Base-by-base conservation (phyloP, 2,113 vertebrate species). In the Lepus americanus region DNA sequence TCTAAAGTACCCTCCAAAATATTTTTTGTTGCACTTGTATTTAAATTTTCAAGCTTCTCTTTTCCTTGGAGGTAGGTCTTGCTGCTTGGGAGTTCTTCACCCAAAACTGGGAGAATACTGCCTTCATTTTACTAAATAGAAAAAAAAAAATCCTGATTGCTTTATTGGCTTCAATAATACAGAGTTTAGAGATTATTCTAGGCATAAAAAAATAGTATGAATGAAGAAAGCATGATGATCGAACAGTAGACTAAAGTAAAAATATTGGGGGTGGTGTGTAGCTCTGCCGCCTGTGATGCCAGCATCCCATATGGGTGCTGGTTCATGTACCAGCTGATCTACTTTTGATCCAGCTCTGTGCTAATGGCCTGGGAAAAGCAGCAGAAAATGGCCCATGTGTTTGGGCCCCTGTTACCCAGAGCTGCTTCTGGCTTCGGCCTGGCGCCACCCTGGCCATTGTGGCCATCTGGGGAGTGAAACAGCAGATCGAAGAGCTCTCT, bases 1-100 rank as follows among this genome's bases (percentile, higher is more conserved):
- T 51, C 81, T 85, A 33, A 31, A n/a, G 3, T 61, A 20, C 49
- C 19, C 51, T 77, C 70, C n/a, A 82, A n/a, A 73, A 36, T 78
- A 23, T 20, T 55, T 82, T 55, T 67, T 25, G 23, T 19, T 90
- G 67, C 9, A 29, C 27, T 70, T 8, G 25, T 66, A 64, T 86
- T 89, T 91, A 64, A 87, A 64, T 92, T 78, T 61, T 84, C 19
- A 61, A 6, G 23, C 64, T 91, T 86, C 11, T 51, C 31, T 70
- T 69, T 72, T 69, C 33, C 20, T 16, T 66, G 61, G 64, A 87
- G 59, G 39, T 3, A 20, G 9, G 66, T 84, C 29, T 55, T 22
- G 77, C 79, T 72, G 22, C 27, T 73, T 19, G 25, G 67, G 11
- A 22, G 2, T 31, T 81, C 33, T 73, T 76, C 70, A 64, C 14